phyloP scores from a whole-genome alignment of 2,888 invertebrate genomes.

The Epinotia nisella region DNA sequence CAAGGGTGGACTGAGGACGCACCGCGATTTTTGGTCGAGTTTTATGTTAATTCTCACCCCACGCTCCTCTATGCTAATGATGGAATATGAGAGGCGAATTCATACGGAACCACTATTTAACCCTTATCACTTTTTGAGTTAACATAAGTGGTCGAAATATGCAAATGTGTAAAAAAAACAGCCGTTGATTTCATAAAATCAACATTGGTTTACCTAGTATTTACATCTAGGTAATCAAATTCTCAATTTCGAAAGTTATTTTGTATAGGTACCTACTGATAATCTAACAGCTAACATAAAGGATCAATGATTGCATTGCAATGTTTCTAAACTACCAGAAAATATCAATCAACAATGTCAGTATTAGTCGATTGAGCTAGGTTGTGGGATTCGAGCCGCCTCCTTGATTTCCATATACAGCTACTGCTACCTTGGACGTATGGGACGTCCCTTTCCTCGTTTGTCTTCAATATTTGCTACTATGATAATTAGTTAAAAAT shows the following conservation, averaged over 20 bases:
- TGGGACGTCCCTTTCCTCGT: too few species aligned
- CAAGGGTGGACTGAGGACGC: conserved; percentile 58
- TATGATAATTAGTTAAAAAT: too few species aligned
- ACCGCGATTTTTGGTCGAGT: conserved; percentile 72
- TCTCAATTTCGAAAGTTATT: neutral
- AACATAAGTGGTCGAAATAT: conserved; percentile 51
- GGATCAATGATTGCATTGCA: neutral
- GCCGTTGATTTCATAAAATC: conserved; percentile 52
- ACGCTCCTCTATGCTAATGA: conserved; percentile 71
- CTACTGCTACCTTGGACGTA: too few species aligned
- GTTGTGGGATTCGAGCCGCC: too few species aligned
- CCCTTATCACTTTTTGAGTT: conserved; percentile 53
- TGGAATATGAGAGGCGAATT: conserved; percentile 63
- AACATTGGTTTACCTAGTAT: conserved; percentile 34
- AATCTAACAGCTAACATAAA: neutral
- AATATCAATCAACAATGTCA: neutral
- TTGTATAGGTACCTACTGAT: neutral
- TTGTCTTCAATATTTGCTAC: too few species aligned
- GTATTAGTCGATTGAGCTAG: too few species aligned
- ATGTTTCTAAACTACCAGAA: neutral
- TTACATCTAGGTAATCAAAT: neutral
- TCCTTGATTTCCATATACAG: too few species aligned
- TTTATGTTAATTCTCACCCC: conserved; percentile 73
- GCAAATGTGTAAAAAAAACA: conserved; percentile 54
- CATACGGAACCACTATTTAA: conserved; percentile 68